phyloP scores from a whole-genome alignment of 2,113 vertebrate species.

The Oncorhynchus tshawytscha region DNA sequence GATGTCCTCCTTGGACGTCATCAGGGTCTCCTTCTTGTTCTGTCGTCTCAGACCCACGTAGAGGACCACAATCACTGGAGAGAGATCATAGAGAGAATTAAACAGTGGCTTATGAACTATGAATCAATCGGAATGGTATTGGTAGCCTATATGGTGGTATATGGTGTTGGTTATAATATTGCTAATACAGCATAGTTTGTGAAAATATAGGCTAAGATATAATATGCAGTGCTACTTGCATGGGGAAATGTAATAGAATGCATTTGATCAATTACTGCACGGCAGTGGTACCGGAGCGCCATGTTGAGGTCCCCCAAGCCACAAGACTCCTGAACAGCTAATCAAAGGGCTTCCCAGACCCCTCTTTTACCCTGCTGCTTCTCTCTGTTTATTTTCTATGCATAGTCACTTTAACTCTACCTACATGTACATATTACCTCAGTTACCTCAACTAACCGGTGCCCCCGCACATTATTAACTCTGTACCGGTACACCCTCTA shows the following conservation, averaged over 20 bases:
- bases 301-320: no score
- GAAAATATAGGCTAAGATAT: background rate
- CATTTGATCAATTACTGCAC: background rate
- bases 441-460: no score
- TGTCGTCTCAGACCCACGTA: constrained; percentile 90
- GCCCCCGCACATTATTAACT: no score
- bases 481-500: no score
- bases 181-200: background rate
- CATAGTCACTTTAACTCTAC: no score
- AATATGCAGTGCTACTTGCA: background rate
- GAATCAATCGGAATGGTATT: background rate
- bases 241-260: background rate
- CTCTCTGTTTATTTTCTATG: no score
- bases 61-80: constrained; percentile 91
- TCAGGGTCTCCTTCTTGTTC: constrained; percentile 94
- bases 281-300: no score
- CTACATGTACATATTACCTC: no score
- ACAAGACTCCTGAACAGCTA: no score
- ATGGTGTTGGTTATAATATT: background rate
- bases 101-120: constrained; percentile 7
- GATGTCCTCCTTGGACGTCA: constrained; percentile 98
- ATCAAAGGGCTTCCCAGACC: no score
- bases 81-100: background rate
- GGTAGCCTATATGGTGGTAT: background rate
- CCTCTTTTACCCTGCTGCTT: no score